These are phyloP conservation scores for Rhinopomastus cyanomelas DNA, from an alignment of 2,113 vertebrate species.

Conservation along the genomic window DNA sequence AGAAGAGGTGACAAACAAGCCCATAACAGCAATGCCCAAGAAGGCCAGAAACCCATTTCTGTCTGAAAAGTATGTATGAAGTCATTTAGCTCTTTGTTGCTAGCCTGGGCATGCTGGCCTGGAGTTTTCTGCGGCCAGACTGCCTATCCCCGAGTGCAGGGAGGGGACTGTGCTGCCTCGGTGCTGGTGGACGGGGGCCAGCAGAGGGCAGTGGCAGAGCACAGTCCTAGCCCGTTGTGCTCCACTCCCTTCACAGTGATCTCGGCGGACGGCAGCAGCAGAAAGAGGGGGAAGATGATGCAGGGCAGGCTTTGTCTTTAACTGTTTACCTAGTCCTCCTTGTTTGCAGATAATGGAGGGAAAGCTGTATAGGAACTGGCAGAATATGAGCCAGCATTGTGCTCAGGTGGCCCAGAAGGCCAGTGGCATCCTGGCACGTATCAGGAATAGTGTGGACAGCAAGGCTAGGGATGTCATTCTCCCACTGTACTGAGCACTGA, in stretches of 20 bases:
- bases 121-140: accelerated
- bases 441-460: no score
- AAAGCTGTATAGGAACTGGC: neutral
- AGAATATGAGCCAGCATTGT: no score
- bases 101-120: accelerated
- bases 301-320: neutral
- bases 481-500: no score
- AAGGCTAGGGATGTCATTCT: no score
- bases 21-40: slow-evolving; percentile 76
- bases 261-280: neutral
- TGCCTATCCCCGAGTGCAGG: neutral
- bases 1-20: slow-evolving; percentile 44
- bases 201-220: slow-evolving; percentile 31
- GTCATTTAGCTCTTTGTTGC: neutral
- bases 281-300: neutral
- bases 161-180: neutral
- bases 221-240: accelerated
- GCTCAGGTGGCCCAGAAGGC: no score
- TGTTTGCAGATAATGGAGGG: neutral
- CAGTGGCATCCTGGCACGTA: no score
- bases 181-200: neutral
- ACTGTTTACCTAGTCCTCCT: neutral
- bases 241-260: accelerated
- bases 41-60: slow-evolving; percentile 85
- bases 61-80: slow-evolving; percentile 83